Percentiles rank a stretch among this genome's conserved stretches.
Conservation (phyloP, 2,113 vertebrate genomes). For the Oryzias melastigma region DNA sequence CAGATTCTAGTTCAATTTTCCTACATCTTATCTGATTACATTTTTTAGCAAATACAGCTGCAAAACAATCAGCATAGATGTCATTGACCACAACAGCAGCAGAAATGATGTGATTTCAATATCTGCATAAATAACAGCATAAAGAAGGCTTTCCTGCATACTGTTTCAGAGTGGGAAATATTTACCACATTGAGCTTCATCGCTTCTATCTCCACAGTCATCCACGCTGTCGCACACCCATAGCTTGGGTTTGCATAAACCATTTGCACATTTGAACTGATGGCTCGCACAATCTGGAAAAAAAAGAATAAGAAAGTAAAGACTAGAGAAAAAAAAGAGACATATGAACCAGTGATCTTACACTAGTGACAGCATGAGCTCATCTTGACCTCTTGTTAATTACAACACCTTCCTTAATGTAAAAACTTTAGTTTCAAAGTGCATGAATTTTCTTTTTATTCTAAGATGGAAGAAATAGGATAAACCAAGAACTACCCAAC, state of each 20-base stretch:
- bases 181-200: slow-evolving; percentile 76
- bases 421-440: no score
- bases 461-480: no score
- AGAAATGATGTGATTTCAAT: slow-evolving; percentile 49
- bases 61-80: slow-evolving; percentile 17
- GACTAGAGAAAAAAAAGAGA: neutral
- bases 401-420: no score
- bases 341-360: neutral
- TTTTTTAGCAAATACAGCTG: slow-evolving; percentile 24
- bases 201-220: slow-evolving; percentile 79
- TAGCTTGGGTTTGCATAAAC: slow-evolving; percentile 74
- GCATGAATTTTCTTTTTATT: no score
- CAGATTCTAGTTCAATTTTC: slow-evolving; percentile 24
- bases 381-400: no score
- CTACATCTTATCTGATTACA: slow-evolving; percentile 13
- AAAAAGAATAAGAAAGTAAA: neutral
- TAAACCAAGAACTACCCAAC: no score
- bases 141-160: slow-evolving; percentile 12
- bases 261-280: slow-evolving; percentile 73
- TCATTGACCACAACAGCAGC: slow-evolving; percentile 45
- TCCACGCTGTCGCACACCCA: slow-evolving; percentile 75
- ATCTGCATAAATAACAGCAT: slow-evolving; percentile 46
- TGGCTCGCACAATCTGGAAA: slow-evolving; percentile 63
- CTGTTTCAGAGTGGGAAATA: slow-evolving; percentile 5
- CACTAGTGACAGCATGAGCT: neutral